A percentile compares a stretch with the other conserved stretches of the same genome.
Conservation (phyloP, 2,888 invertebrate species). For the Drosophila mercatorum region DNA sequence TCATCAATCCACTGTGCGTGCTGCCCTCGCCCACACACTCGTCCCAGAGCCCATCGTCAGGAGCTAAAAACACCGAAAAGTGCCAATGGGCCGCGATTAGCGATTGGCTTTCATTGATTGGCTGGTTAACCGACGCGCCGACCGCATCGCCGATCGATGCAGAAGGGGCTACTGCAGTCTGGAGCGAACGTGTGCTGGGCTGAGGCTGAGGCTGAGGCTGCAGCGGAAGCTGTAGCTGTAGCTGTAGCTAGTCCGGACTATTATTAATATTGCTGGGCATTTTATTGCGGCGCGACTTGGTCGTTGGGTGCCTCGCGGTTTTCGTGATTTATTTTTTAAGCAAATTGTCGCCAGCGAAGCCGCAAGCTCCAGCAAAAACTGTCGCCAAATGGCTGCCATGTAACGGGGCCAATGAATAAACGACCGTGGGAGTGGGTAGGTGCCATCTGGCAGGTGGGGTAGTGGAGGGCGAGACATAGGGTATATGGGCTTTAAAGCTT, state of each 20-base stretch:
- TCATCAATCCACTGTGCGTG: slow-evolving; percentile 26
- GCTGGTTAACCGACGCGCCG: slow-evolving; percentile 23
- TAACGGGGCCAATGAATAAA: slow-evolving; percentile 75
- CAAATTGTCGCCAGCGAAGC: slow-evolving; percentile 78
- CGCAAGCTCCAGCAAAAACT: slow-evolving; percentile 67
- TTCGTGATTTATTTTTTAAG: slow-evolving; percentile 83
- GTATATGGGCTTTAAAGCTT: slow-evolving; percentile 14
- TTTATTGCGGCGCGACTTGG: slow-evolving; percentile 63
- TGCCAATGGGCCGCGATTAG: slow-evolving; percentile 9
- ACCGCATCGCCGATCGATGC: slow-evolving; percentile 17
- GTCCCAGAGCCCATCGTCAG: slow-evolving; percentile 1
- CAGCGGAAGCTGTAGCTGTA: not conserved
- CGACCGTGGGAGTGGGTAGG: slow-evolving; percentile 57
- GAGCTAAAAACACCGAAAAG: not conserved
- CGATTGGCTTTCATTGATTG: slow-evolving; percentile 32
- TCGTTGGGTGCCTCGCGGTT: slow-evolving; percentile 63
- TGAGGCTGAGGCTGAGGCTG: not conserved
- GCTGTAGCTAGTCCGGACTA: slow-evolving; percentile 20
- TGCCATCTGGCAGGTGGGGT: slow-evolving; percentile 20
- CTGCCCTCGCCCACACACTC: slow-evolving; percentile 20
- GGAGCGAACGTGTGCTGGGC: slow-evolving; percentile 24
- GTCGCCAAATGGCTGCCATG: slow-evolving; percentile 77
- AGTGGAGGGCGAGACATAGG: slow-evolving; percentile 3
- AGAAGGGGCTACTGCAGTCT: slow-evolving; percentile 35
- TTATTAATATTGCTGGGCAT: slow-evolving; percentile 68